Conservation (phyloP, 2,797 vertebrate genomes). For the Glyptemys insculpta region DNA sequence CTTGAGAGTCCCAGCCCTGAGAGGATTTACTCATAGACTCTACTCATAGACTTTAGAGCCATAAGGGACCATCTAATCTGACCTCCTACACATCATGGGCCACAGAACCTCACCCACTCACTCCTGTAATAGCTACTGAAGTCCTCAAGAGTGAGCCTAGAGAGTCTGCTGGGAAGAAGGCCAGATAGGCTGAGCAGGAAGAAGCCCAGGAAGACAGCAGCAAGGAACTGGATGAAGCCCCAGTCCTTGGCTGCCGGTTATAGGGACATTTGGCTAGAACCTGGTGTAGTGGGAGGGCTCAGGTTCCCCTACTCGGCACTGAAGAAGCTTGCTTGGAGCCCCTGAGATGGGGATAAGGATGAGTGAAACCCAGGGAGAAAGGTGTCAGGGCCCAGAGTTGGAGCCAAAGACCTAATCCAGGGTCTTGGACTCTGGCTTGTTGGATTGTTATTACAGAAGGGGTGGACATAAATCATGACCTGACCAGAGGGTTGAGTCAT, state of each 20-base stretch:
- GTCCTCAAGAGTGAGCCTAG: neutral
- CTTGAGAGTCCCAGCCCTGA: neutral
- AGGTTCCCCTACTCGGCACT: neutral
- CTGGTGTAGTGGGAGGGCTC: neutral
- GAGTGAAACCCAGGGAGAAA: neutral
- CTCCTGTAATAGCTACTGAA: neutral
- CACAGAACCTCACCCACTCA: neutral
- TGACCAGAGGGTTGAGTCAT: neutral
- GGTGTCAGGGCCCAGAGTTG: neutral
- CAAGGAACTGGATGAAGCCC: neutral
- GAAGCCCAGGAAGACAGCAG: neutral
- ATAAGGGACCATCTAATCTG: neutral
- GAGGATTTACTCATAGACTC: neutral
- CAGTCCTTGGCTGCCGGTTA: neutral
- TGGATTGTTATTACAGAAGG: neutral
- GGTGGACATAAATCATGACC: neutral
- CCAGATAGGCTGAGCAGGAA: neutral
- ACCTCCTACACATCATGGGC: neutral
- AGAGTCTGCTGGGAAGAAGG: neutral
- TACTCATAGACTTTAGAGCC: neutral
- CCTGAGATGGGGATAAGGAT: neutral
- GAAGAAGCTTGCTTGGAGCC: neutral
- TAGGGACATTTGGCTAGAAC: neutral
- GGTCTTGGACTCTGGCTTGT: neutral
- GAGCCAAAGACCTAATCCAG: neutral